Evolutionary conservation across 2,888 invertebrate species (phyloP), one percentile per base, ranked within the genome.

Genomic region (Blera fallax): DNA sequence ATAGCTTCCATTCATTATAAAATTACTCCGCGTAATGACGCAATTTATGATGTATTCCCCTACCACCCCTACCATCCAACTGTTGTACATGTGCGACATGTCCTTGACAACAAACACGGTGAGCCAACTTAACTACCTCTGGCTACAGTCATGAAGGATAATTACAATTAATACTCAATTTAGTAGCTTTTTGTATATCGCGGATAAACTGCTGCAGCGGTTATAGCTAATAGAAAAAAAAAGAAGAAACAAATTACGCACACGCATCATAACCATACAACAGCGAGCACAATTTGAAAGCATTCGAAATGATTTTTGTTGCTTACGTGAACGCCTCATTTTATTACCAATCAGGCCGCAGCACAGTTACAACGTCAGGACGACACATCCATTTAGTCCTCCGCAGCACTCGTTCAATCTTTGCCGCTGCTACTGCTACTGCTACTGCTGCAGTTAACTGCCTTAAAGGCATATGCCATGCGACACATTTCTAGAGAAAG

Each of bases 161-260:
- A 79, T 84, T 79, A 64, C 84, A 74, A 74, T 84, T 79, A 79
- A 84, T 79, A 74, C 83, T 50, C 79, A 74, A 84, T 79, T 84
- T 69, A 74, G 69, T 64, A 43, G 34, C 40, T 29, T 45, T 34
- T 60, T 58, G 52, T 50, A 18, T 58, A 16, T 48, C 32, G 8
- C 40, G 43, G 45, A n/a, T n/a, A n/a, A n/a, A n/a, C n/a, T 58
- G 40, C 58, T 50, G 50, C 34, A 54, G 43, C 24, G 27, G 29
- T 29, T 58, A 56, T 45, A 43, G 50, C 54, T 62, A 69, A 73
- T 79, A 74, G 69, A 69, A 69, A 69, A 60, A 4, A 24, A 24
- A 60, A 4, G 4, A 24, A 24, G 54, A 27, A 60, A 27, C 21
- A 78, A 78, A 78, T 78, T 78, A 72, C 72, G 48, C 60, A 58